Conservation (phyloP, 2,113 vertebrate genomes). For the Peromyscus leucopus region DNA sequence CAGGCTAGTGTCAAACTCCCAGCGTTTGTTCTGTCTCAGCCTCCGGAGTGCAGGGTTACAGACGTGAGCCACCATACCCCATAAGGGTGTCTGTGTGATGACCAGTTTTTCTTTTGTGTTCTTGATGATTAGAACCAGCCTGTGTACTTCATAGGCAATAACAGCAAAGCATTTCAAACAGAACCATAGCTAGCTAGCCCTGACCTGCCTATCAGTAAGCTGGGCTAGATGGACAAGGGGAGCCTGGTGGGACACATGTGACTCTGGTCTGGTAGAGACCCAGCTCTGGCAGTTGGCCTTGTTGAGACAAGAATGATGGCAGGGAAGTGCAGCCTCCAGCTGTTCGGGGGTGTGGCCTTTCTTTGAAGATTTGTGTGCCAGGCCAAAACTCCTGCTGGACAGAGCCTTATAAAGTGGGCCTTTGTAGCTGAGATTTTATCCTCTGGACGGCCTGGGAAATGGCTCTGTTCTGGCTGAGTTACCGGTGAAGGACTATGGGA, state of each 20-base stretch:
- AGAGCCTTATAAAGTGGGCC: not conserved
- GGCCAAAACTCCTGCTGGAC: not conserved
- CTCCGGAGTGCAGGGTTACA: not conserved
- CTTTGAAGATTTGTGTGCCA: constrained; percentile 2
- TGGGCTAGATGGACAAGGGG: not conserved
- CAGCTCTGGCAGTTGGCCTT: not conserved
- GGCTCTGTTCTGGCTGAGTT: not conserved
- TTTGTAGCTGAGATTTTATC: not conserved
- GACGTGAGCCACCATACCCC: not conserved
- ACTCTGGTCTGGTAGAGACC: fast-evolving
- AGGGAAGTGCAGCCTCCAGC: not conserved
- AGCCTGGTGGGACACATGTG: not conserved
- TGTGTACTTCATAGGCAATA: not conserved
- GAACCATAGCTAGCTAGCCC: not conserved
- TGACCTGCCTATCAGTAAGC: not conserved
- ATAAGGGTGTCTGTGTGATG: no score
- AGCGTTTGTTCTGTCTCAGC: not conserved
- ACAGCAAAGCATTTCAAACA: not conserved
- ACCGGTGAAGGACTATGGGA: not conserved
- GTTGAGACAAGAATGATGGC: not conserved
- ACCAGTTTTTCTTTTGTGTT: not conserved
- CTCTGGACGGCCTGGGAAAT: not conserved
- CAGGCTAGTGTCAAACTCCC: not conserved
- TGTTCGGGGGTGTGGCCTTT: not conserved
- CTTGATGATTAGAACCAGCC: not conserved